phyloP scores from a whole-genome alignment of 92 coral and sea anemone genomes.

The Palythoa heliodiscus region DNA sequence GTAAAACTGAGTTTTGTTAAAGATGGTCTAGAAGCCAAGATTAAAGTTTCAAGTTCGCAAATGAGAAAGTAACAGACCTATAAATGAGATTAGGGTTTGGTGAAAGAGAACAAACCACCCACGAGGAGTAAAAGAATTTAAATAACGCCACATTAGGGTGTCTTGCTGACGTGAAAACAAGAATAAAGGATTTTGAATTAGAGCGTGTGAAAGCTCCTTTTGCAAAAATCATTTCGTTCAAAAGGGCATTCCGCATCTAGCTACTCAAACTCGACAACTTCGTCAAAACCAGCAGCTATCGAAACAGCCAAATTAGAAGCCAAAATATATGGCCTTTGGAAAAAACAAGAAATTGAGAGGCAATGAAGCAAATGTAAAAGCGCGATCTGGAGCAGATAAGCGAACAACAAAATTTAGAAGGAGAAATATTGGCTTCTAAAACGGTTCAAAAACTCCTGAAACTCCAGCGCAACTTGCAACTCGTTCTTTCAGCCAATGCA shows the following conservation, averaged over 20 bases:
- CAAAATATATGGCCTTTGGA: constrained; percentile 9
- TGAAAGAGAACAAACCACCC: constrained; percentile 15
- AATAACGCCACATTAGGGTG: constrained; percentile 33
- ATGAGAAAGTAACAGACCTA: constrained; percentile 26
- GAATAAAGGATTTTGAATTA: constrained; percentile 33
- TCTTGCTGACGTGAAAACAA: constrained; percentile 33
- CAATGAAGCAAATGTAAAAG: constrained; percentile 6
- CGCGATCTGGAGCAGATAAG: constrained; percentile 29
- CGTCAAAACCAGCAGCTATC: constrained; percentile 22
- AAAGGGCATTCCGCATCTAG: neutral
- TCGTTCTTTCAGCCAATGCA: constrained; percentile 8
- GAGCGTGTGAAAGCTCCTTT: constrained; percentile 35
- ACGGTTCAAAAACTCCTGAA: constrained; percentile 35
- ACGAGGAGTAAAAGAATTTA: constrained; percentile 1
- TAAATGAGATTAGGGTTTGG: constrained; percentile 27
- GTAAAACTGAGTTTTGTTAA: neutral
- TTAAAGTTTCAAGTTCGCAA: neutral
- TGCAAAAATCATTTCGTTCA: constrained; percentile 45
- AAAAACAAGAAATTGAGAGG: constrained; percentile 29
- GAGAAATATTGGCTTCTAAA: constrained; percentile 46
- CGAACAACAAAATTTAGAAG: constrained; percentile 37
- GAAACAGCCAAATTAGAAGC: constrained; percentile 23
- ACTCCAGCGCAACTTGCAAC: neutral
- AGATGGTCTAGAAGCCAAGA: constrained; percentile 28
- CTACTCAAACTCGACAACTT: constrained; percentile 28